These are phyloP conservation scores for Pollachius pollachius DNA, from an alignment of 2,113 vertebrate species.

Conservation along the genomic window DNA sequence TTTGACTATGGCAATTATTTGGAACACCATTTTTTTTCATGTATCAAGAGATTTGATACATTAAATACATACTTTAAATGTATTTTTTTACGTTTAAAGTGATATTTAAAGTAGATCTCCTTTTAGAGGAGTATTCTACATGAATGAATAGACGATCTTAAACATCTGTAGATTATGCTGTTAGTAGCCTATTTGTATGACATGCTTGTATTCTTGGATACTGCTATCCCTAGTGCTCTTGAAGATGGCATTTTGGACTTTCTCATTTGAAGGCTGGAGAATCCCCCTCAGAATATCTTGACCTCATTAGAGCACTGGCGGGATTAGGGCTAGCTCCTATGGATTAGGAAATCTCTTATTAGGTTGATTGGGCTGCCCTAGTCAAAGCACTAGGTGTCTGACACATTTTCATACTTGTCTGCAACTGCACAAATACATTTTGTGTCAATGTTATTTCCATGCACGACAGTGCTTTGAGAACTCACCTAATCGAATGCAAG, in stretches of 20 bases:
- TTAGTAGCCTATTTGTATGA: slow-evolving; percentile 13
- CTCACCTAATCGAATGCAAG: slow-evolving; percentile 59
- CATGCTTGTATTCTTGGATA: background rate
- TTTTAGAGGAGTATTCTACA: background rate
- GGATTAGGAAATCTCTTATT: slow-evolving; percentile 53
- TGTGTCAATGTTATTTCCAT: slow-evolving; percentile 47
- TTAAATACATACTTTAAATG: slow-evolving; percentile 18
- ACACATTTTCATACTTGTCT: slow-evolving; percentile 48
- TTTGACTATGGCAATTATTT: background rate
- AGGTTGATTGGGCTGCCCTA: slow-evolving; percentile 40
- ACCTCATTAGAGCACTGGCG: slow-evolving; percentile 53
- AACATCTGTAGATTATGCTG: slow-evolving; percentile 5
- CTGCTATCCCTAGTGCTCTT: background rate
- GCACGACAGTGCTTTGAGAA: slow-evolving; percentile 34
- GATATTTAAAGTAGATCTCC: background rate
- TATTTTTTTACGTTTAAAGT: slow-evolving; percentile 9
- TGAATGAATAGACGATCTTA: background rate
- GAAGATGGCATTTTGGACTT: slow-evolving; percentile 27
- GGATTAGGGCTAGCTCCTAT: slow-evolving; percentile 55
- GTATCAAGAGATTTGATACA: slow-evolving; percentile 37
- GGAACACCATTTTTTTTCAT: background rate
- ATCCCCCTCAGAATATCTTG: slow-evolving; percentile 51
- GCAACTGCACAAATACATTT: slow-evolving; percentile 43
- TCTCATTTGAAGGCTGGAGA: slow-evolving; percentile 26
- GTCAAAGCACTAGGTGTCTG: slow-evolving; percentile 41